Percentiles rank a stretch among this genome's conserved stretches.
Conservation (phyloP, 2,113 vertebrate genomes). For the Corythornis cristatus region DNA sequence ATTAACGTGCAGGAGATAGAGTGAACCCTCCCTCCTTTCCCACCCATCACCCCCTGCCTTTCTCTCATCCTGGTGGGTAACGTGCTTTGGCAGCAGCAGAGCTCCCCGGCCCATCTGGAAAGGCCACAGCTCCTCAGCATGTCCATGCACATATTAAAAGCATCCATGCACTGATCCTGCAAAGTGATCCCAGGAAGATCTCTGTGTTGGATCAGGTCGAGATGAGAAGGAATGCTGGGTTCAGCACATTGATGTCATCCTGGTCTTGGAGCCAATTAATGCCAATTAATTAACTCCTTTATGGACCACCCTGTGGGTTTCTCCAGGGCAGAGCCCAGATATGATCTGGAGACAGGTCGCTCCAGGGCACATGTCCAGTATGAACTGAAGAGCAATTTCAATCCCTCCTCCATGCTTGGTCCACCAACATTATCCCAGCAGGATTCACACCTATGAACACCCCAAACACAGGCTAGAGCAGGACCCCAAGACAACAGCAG, state of each 20-base stretch:
- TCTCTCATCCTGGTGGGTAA: not conserved
- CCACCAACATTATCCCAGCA: not conserved
- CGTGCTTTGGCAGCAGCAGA: not conserved
- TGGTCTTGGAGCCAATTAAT: not conserved
- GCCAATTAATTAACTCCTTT: not conserved
- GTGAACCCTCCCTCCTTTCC: not conserved
- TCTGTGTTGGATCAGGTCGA: not conserved
- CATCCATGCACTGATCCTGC: not conserved
- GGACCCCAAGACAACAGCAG: not conserved
- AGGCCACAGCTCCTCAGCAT: not conserved
- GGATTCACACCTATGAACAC: not conserved
- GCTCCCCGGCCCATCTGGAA: not conserved
- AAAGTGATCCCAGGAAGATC: not conserved
- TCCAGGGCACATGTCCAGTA: not conserved
- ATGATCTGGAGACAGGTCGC: not conserved
- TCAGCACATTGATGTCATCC: not conserved
- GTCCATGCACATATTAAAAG: not conserved
- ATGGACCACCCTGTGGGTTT: not conserved
- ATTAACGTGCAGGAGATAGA: not conserved
- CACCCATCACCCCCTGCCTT: not conserved
- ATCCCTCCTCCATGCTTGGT: not conserved
- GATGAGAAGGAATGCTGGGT: not conserved
- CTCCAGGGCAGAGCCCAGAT: not conserved
- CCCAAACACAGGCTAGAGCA: not conserved
- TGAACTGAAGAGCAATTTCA: not conserved